Conservation (phyloP, 2,113 vertebrate species). For the Aythya baeri region DNA sequence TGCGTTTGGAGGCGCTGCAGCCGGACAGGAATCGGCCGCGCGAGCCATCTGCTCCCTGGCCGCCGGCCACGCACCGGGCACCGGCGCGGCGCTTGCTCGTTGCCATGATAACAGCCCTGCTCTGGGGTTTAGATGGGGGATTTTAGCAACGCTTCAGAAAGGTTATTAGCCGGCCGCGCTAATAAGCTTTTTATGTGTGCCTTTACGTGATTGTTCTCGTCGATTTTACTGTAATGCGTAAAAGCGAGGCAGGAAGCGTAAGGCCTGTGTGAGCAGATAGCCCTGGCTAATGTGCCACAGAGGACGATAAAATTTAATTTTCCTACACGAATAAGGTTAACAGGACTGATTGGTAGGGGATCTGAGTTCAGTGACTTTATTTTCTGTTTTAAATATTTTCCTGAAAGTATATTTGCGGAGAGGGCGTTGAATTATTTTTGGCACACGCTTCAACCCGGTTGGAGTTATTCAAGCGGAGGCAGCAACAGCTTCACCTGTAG, state of each 20-base stretch:
- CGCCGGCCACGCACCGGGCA: constrained; percentile 62
- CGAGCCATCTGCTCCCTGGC: constrained; percentile 81
- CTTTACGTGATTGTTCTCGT: background rate
- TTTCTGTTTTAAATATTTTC: constrained; percentile 10
- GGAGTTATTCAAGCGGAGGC: constrained; percentile 16
- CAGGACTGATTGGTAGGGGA: background rate
- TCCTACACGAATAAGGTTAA: background rate
- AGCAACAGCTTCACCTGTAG: background rate
- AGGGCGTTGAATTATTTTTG: constrained; percentile 26
- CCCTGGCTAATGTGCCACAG: background rate
- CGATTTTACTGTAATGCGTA: background rate
- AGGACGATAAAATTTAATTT: background rate
- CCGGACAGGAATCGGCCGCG: constrained; percentile 74
- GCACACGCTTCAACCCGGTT: background rate
- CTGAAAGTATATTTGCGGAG: background rate
- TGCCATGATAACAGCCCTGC: constrained; percentile 44
- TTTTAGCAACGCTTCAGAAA: background rate
- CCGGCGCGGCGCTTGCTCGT: background rate
- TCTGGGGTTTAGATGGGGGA: background rate
- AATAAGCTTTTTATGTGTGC: background rate
- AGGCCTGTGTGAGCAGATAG: background rate
- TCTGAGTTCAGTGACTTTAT: background rate
- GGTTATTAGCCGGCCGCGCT: background rate
- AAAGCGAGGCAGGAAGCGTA: background rate
- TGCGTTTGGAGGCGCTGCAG: constrained; percentile 68